Base-by-base conservation (phyloP, 1,140 invertebrate genomes). In the Drosophila parvula region DNA sequence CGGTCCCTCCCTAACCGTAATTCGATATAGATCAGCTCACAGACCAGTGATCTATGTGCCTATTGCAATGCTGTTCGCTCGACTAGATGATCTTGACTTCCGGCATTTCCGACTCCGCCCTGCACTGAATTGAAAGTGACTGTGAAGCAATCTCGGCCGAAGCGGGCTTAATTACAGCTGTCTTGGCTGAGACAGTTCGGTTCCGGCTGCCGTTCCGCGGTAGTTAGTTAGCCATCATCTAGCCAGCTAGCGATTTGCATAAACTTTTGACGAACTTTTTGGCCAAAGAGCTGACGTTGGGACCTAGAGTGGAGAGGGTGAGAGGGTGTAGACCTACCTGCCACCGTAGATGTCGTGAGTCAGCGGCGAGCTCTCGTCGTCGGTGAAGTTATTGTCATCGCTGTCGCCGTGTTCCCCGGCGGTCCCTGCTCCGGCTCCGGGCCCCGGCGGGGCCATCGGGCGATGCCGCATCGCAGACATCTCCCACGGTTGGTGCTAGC, bases 321-420 rank as follows among this genome's bases (percentile, higher is more conserved):
- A 18, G 18, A 50, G 27, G 32, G 32, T 18, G 36, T 50, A 32
- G 38, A 74, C 93, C 93, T 94, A 98, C 97, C 96, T 97, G 92
- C 96, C 96, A 69, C 95, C 96, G 88, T 97, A 97, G 77, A 97
- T 96, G 89, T 97, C 96, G 84, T 96, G 95, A 59, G 95, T 95
- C 78, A 97, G 94, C 47, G 96, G 96, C 50, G 96, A 95, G 73
- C 96, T 96, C 92, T 97, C 97, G 86, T 97, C 96, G 88, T 97
- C 96, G 10, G 96, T 96, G 83, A 95, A 95, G 91, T 96, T 96
- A 90, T 96, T 96, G 81, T 96, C 95, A 78, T 95, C 94, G 84
- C 94, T 95, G 75, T 94, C 94, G 78, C 94, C 94, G 50, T 89
- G 84, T 50, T 88, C 83, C 92, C 93, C 43, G 61, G 63, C 79